These are phyloP conservation scores for Eubasilissa splendida DNA, from an alignment of 2,888 invertebrate genomes.

Conservation along the genomic window DNA sequence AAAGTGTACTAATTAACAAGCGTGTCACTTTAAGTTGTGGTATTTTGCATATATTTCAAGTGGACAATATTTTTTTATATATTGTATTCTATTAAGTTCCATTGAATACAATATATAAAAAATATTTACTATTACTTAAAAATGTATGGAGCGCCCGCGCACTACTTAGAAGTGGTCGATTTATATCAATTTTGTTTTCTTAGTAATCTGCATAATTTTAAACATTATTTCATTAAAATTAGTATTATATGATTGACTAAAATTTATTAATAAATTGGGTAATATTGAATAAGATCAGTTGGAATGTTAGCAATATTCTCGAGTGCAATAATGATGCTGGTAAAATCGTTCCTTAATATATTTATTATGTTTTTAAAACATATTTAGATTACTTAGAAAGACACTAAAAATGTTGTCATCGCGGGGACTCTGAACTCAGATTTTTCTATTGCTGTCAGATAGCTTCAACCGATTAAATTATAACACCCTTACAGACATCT, in stretches of 20 bases:
- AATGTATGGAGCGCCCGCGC: background rate
- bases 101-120: no score
- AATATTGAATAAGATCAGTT: background rate
- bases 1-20: no score
- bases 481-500: no score
- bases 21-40: no score
- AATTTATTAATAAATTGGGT: background rate
- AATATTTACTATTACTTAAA: no score
- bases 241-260: constrained; percentile 1
- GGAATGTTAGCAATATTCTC: background rate
- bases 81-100: no score
- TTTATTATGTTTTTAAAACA: background rate
- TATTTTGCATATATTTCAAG: no score
- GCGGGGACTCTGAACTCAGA: background rate
- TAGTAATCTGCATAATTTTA: background rate
- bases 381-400: background rate
- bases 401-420: background rate
- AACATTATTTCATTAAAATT: background rate
- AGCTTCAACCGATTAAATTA: background rate
- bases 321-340: background rate
- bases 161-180: background rate
- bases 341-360: background rate
- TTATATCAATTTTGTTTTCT: background rate
- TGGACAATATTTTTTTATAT: no score
- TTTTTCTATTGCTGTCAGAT: background rate